phyloP scores from a whole-genome alignment of 2,113 vertebrate genomes.

The Notiomystis cincta region DNA sequence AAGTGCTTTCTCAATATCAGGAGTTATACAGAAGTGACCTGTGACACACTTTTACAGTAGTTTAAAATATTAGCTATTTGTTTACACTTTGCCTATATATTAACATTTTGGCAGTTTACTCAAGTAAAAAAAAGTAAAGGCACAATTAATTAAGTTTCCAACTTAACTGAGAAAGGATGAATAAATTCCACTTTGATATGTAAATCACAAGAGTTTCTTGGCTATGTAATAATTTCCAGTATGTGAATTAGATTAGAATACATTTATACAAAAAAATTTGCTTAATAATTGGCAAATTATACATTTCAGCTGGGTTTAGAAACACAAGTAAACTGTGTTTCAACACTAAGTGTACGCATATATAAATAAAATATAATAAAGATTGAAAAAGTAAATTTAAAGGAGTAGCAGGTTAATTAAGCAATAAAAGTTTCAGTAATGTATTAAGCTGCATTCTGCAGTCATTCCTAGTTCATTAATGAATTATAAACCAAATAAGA shows the following conservation, averaged over 20 bases:
- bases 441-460: not conserved
- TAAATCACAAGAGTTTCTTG: not conserved
- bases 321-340: not conserved
- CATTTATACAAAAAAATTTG: not conserved
- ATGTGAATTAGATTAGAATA: not conserved
- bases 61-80: not conserved
- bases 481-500: not conserved
- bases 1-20: not conserved
- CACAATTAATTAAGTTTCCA: not conserved
- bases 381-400: not conserved
- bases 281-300: not conserved
- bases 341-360: not conserved
- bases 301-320: not conserved
- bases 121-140: not conserved
- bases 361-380: not conserved
- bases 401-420: not conserved
- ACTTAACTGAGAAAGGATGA: not conserved
- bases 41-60: not conserved
- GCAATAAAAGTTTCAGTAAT: not conserved
- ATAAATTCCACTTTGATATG: not conserved
- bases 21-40: not conserved
- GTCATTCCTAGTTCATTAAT: not conserved
- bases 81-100: not conserved
- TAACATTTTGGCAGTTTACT: not conserved
- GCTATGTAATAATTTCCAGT: not conserved